Evolutionary conservation across 2,797 vertebrate genomes (phyloP), one percentile per base, ranked within the genome.

Genomic region (Enteromius fasciolatus): DNA sequence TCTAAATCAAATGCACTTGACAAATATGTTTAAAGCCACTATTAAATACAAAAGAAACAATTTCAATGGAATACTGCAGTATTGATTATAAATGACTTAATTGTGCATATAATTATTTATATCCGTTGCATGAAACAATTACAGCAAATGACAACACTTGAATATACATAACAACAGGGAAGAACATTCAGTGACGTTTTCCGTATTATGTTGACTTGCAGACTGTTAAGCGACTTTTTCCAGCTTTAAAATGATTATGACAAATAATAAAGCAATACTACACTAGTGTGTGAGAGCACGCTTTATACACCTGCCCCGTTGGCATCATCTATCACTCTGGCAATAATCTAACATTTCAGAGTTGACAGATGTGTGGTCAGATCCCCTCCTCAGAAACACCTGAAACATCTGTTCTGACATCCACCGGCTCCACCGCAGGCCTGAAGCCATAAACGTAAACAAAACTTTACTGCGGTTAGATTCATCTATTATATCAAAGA

Each of bases 401-500:
- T 70, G 82, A 73, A 83, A 69, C 81, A 78, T 36, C 54, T 75
- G 72, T 68, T 83, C n/a, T 31, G 33, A 25, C 66, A 72, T 69
- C 72, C 54, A 41, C 48, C 15, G 18, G 66, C 57, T 52, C 57
- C 31, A 78, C 33, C 33, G 17, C 6, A 72, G 46, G 44, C 64
- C 75, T 54, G 57, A 78, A 77, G 73, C 36, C 5, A 82, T 79
- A 66, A 79, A 31, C 18, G 36, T 61, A 63, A 78, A 66, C 78
- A 18, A 31, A 69, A 36, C 44, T 44, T 64, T 78, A 41, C 48
- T 72, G 75, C 9, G 82, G 85, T 83, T 76, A 54, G 23, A 61
- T 44, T 78, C 69, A 66, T 83, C 74, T 41, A 54, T 73, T 73
- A 67, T 76, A 74, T 86, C 66, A 83, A 80, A 86, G 78, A 25